Evolutionary conservation across 2,797 vertebrate genomes (phyloP).

Genomic region (Pangasius krempfi): DNA sequence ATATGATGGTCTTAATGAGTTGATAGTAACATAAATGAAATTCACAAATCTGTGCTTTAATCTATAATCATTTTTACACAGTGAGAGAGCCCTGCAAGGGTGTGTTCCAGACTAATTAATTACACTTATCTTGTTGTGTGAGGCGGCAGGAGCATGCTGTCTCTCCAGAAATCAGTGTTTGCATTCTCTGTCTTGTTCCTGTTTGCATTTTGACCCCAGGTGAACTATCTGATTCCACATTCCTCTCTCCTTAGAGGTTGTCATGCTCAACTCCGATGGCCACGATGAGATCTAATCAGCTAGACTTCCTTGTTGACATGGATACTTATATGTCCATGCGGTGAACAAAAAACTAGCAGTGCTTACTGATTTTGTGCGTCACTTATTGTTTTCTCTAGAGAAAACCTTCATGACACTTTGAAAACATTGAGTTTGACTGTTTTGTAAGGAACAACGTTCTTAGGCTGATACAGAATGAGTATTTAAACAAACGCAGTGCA

Average conservation of each 20-base stretch:
- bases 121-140: constrained; percentile 22
- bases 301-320: constrained; percentile 27
- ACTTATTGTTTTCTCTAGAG: neutral
- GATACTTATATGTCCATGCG: neutral
- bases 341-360: neutral
- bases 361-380: neutral
- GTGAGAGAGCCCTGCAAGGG: constrained; percentile 13
- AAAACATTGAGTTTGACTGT: neutral
- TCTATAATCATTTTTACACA: constrained; percentile 16
- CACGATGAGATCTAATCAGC: constrained; percentile 51
- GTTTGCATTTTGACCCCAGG: constrained; percentile 48
- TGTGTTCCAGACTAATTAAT: constrained; percentile 34
- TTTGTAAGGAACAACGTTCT: neutral
- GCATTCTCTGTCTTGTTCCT: constrained; percentile 43
- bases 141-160: constrained; percentile 21
- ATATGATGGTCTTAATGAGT: constrained; percentile 18
- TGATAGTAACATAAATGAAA: constrained; percentile 22
- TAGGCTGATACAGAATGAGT: neutral
- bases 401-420: neutral
- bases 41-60: constrained; percentile 14
- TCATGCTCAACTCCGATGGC: constrained; percentile 33
- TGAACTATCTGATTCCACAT: constrained; percentile 55
- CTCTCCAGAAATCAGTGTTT: constrained; percentile 45
- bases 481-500: constrained; percentile 12
- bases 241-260: constrained; percentile 49